A percentile compares a stretch with the other conserved stretches of the same genome.
Evolutionary conservation across 2,888 invertebrate genomes (phyloP).

Genomic region (Leptothorax acervorum): DNA sequence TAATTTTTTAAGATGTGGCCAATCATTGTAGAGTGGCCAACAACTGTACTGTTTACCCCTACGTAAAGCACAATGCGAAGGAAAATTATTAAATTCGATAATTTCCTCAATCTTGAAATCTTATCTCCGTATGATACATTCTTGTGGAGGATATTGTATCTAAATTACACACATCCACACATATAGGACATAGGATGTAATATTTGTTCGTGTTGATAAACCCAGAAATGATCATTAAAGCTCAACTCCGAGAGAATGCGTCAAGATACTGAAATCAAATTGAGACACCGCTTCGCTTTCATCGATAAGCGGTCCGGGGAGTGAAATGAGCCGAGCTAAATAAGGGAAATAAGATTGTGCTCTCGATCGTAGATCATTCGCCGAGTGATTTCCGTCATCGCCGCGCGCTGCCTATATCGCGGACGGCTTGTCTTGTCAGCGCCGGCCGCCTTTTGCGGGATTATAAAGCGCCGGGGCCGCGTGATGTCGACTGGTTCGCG

Average conservation of each 20-base stretch:
- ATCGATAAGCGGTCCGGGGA: background rate
- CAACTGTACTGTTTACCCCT: too few species aligned
- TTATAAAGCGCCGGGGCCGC: slow-evolving; percentile 23
- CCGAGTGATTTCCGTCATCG: slow-evolving; percentile 9
- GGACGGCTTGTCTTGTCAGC: slow-evolving; percentile 4
- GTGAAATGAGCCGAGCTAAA: background rate
- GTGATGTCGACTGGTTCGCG: slow-evolving; percentile 26
- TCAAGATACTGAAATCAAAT: background rate
- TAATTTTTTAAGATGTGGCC: too few species aligned
- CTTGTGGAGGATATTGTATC: background rate
- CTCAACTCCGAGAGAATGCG: background rate
- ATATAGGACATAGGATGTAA: background rate
- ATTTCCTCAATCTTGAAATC: background rate
- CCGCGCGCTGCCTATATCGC: slow-evolving; percentile 15
- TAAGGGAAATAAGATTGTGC: slow-evolving; percentile 19
- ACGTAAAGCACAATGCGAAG: too few species aligned
- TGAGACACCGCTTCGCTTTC: background rate
- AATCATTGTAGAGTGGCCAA: too few species aligned
- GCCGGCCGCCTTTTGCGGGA: slow-evolving; percentile 36
- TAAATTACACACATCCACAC: background rate
- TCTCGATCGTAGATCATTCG: slow-evolving; percentile 30
- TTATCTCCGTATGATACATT: background rate
- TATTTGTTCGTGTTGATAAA: background rate
- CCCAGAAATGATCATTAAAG: background rate
- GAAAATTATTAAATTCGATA: background rate